A percentile compares a stretch with the other conserved stretches of the same genome.
phyloP scores from a whole-genome alignment of 2,113 vertebrate genomes.

The Bambusicola thoracicus region DNA sequence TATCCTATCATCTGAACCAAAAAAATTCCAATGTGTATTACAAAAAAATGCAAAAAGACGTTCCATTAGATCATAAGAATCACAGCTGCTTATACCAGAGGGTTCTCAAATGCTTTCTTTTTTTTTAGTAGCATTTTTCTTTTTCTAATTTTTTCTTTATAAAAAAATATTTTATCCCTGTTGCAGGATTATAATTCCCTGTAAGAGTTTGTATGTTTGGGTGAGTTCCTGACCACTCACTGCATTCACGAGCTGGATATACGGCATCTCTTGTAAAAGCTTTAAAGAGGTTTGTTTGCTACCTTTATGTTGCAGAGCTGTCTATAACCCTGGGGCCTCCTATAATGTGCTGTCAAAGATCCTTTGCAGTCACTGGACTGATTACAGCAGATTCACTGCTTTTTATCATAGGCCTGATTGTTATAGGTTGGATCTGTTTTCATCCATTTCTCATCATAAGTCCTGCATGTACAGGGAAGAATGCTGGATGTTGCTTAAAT shows the following conservation, averaged over 20 bases:
- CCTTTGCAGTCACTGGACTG: not conserved
- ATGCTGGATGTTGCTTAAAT: not conserved
- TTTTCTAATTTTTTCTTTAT: not conserved
- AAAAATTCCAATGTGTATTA: not conserved
- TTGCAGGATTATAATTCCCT: not conserved
- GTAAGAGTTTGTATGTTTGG: not conserved
- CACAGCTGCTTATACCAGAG: not conserved
- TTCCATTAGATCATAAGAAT: not conserved
- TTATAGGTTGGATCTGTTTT: not conserved
- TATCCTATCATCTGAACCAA: not conserved
- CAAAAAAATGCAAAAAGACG: not conserved
- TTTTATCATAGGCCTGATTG: not conserved
- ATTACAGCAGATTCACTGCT: not conserved
- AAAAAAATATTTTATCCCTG: not conserved
- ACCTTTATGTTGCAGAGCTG: not conserved
- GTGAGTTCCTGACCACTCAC: not conserved
- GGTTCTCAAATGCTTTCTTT: not conserved
- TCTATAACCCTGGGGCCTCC: not conserved
- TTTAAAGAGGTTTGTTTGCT: not conserved
- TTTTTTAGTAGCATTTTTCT: not conserved
- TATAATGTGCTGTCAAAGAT: not conserved
- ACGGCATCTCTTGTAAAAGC: not conserved
- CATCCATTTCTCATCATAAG: not conserved
- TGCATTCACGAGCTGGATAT: not conserved
- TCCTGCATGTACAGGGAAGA: not conserved